Evolutionary conservation across 2,797 vertebrate genomes (phyloP).

Genomic region (Hypotaenidia okinawae): DNA sequence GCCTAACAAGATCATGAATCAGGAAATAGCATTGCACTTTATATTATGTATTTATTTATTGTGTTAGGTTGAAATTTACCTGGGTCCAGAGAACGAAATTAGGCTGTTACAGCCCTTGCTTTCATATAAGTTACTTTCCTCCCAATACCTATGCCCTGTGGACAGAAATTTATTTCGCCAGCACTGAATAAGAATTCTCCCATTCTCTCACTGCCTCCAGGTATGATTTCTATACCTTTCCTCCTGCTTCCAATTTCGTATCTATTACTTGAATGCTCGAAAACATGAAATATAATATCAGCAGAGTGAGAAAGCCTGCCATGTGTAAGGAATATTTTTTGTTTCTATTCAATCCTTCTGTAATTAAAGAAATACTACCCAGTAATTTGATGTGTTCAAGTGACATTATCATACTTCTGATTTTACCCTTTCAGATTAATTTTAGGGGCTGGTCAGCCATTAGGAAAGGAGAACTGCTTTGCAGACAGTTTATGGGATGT

Average conservation of each 20-base stretch:
- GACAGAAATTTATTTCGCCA: constrained; percentile 53
- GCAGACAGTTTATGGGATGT: neutral
- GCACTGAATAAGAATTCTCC: constrained; percentile 27
- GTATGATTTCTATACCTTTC: constrained; percentile 25
- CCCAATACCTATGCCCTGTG: constrained; percentile 27
- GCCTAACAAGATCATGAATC: constrained; percentile 59
- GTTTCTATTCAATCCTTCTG: neutral
- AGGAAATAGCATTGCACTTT: constrained; percentile 20
- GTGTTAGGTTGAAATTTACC: constrained; percentile 55
- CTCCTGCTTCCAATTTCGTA: constrained; percentile 47
- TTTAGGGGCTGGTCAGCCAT: neutral
- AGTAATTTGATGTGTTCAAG: neutral
- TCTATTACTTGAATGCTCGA: neutral
- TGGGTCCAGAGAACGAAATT: constrained; percentile 46
- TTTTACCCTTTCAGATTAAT: neutral
- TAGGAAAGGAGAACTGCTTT: neutral
- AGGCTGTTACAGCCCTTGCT: constrained; percentile 33
- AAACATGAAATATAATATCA: constrained; percentile 28
- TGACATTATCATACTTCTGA: neutral
- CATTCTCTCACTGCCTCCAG: constrained; percentile 22
- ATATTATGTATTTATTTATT: constrained; percentile 65
- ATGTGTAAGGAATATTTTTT: neutral
- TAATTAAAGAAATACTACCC: constrained; percentile 4
- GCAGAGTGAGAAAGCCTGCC: neutral
- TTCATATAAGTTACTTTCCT: constrained; percentile 62